Evolutionary conservation across 2,888 invertebrate species (phyloP), one percentile per base, ranked within the genome.

Genomic region (Trichopria drosophilae): DNA sequence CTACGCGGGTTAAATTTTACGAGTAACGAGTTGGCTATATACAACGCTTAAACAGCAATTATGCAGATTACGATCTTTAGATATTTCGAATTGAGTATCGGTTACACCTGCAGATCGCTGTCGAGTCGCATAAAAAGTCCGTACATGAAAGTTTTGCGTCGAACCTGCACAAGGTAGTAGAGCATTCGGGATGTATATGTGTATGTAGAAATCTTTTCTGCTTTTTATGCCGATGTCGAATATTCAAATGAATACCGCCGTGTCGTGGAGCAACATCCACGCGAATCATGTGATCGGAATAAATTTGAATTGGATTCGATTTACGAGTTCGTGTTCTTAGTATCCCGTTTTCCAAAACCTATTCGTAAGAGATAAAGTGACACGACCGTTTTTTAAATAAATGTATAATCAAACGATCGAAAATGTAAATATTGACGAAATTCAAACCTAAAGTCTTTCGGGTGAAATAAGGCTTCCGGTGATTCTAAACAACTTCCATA

Each of bases 161-260:
- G 36, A 49, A 28, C 44, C 15, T 5, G 18, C 34, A 16, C 16
- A 22, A 19, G 15, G 23, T 34, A 41, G 28, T 43, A n/a, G n/a
- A 13, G 29, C 31, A 34, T 37, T 51, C 26, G 29, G 37, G 45
- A 36, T 46, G 42, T 37, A 45, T 48, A 45, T 36, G 5, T 6
- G 47, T 18, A 35, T 26, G 44, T 55, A 49, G 52, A 49, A 52
- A 45, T 42, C 47, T 42, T 43, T 47, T 43, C 57, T 54, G 49
- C 59, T 42, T 65, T 57, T 64, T 53, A 62, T 63, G 60, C 61
- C 51, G 57, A 52, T 57, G 61, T 59, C 64, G 62, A 64, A 65
- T 63, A 68, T 67, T 67, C 56, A 69, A 69, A 67, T 65, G 57
- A 62, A 49, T 51, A 45, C 48, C 15, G 15, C 9, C 28, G 28